phyloP scores from a whole-genome alignment of 2,797 vertebrate species.

The Ctenochaetus hawaiiensis region DNA sequence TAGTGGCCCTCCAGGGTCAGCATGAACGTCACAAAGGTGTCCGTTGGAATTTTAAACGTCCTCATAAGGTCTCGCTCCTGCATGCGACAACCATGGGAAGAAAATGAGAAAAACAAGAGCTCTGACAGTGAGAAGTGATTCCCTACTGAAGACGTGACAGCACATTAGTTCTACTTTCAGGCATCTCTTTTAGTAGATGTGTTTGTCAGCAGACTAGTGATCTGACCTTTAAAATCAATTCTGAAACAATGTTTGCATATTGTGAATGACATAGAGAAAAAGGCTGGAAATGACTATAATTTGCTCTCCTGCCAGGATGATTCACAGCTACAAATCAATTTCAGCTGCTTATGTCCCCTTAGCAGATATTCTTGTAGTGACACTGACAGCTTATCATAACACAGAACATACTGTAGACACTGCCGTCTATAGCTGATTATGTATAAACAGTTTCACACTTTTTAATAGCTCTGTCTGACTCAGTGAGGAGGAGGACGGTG shows the following conservation, averaged over 20 bases:
- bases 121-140: background rate
- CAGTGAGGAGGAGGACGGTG: background rate
- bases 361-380: constrained; percentile 45
- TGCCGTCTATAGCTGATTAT: background rate
- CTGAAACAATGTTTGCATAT: background rate
- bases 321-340: constrained; percentile 49
- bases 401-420: constrained; percentile 20
- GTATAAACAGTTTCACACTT: background rate
- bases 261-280: constrained; percentile 13
- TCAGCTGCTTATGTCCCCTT: constrained; percentile 14
- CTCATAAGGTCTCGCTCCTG: constrained; percentile 97
- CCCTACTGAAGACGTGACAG: background rate
- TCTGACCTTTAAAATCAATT: constrained; percentile 1
- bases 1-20: constrained; percentile 98
- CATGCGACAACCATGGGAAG: constrained; percentile 14
- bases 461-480: constrained; percentile 6
- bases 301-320: constrained; percentile 32
- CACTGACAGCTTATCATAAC: constrained; percentile 25
- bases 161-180: background rate
- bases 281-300: constrained; percentile 11
- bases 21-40: constrained; percentile 97
- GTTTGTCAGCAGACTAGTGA: background rate
- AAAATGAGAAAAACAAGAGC: constrained; percentile 23
- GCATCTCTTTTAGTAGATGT: background rate
- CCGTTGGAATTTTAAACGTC: constrained; percentile 95